A percentile compares a stretch with the other conserved stretches of the same genome.
These are phyloP conservation scores for Omphaloscelis lunosa DNA, from an alignment of 2,888 invertebrate species.

Conservation along the genomic window DNA sequence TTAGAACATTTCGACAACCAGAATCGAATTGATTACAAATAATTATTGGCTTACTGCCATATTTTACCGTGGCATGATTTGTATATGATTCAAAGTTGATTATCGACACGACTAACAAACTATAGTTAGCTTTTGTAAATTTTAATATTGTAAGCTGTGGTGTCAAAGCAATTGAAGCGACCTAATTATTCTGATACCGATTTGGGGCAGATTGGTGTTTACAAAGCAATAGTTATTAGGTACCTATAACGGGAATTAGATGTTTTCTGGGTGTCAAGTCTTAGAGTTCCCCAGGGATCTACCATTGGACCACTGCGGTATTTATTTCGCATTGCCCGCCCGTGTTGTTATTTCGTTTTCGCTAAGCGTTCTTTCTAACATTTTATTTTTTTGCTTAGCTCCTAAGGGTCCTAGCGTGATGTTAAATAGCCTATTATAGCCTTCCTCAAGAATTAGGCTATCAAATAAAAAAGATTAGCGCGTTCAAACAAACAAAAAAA, in stretches of 20 bases:
- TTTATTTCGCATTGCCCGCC: too few species aligned
- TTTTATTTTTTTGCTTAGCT: too few species aligned
- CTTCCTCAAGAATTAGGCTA: too few species aligned
- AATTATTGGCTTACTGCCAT: slow-evolving; percentile 26
- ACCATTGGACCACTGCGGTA: background rate
- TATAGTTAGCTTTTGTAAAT: background rate
- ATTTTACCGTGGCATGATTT: slow-evolving; percentile 33
- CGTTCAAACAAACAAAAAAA: too few species aligned
- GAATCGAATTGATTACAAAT: slow-evolving; percentile 39
- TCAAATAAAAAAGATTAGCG: too few species aligned
- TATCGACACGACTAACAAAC: background rate
- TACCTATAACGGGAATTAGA: background rate
- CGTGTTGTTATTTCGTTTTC: too few species aligned
- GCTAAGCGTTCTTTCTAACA: too few species aligned
- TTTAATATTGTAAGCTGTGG: background rate
- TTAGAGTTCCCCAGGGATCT: background rate
- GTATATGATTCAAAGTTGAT: slow-evolving; percentile 6
- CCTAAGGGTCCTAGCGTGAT: too few species aligned
- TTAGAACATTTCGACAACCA: slow-evolving; percentile 28
- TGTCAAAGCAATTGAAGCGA: background rate
- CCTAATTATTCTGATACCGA: background rate
- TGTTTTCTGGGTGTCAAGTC: background rate
- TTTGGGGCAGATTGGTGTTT: background rate
- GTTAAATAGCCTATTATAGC: too few species aligned
- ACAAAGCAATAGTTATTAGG: background rate